Evolutionary conservation across 2,797 vertebrate species (phyloP), one percentile per base, ranked within the genome.

Genomic region (Leucoraja ocellata): DNA sequence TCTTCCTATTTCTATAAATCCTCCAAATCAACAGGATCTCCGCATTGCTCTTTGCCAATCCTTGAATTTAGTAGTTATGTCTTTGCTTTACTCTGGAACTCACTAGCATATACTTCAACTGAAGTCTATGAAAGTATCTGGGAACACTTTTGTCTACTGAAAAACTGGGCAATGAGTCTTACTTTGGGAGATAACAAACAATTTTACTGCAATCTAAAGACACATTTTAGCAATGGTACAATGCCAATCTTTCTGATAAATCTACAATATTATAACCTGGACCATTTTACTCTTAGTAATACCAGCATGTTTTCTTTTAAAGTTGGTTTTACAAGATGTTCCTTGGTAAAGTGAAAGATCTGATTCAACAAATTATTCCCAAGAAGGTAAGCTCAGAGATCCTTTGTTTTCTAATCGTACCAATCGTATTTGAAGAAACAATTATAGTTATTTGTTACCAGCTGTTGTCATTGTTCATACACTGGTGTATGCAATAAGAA

Each of bases 271-370:
- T 25, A 83, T 23, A 10, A 46, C 46, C 23, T 61, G 81, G 23
- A 28, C 25, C 81, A 58, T 28, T 10, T 61, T 84, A 61, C 81
- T 36, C 63, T n/a, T 32, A 32, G 1, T 36, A 63, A 88, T 46
- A 54, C 13, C 23, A 54, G 73, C 46, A 46, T 91, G 39, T 91
- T 91, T 73, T 71, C 71, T 76, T 92, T n/a, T 46, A 74, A 74
- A 92, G 90, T 11, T 92, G 90, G 90, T 54, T 92, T 92, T 73
- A 92, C 73, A 16, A 73, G 6, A 54, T 74, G 71, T 92, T 92
- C 36, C 23, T 74, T 58, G 23, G 25, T 28, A 11, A n/a, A 92
- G 21, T 76, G 73, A 92, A 76, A 92, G 11, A 13, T 58, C 14
- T 28, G 76, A 92, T 92, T 46, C 46, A 25, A 54, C 10, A 54